Evolutionary conservation across 2,797 vertebrate species (phyloP), one percentile per base, ranked within the genome.

Genomic region (Molossus molossus): DNA sequence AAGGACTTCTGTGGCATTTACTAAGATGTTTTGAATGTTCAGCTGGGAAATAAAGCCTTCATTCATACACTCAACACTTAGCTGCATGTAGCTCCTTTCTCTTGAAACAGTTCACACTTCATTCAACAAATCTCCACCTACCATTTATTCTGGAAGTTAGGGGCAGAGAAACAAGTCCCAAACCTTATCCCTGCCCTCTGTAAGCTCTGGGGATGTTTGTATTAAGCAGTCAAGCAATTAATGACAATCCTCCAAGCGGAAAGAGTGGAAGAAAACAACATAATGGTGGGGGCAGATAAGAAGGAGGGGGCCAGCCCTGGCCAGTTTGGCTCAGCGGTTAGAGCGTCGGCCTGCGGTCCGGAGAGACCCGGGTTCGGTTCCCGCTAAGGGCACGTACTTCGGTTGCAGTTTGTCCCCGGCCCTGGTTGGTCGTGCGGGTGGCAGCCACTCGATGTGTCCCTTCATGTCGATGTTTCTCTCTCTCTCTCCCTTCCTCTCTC

Each of bases 1-100:
- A 76, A 91, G 40, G 55, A 90, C 33, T 69, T 27, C 45, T 69
- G 10, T 69, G 62, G 23, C 45, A 57, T 27, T 48, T 79, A 29
- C 70, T 67, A 64, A 87, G 70, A 87, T 40, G 62, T 70, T 87
- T 70, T 77, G 40, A 87, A 87, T 62, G 45, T 90, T 37, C 62
- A 25, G 29, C 62, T 87, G 70, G 10, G 33, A 58, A 77, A 60
- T 83, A 65, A 94, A 77, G 37, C 20, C 73, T n/a, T 64, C 10
- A 37, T 40, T 29, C 76, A 82, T 70, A 65, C 9, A 21, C 37
- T 64, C 62, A 70, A 23, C 29, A 14, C 25, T 77, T 20, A 88
- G 58, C 40, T 53, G 27, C 57, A 6, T 58, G 33, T 12, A 62
- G 69, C 53, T 93, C 25, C 76, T 82, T 75, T 73, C 76, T 60